These are phyloP conservation scores for Fopius arisanus DNA, from an alignment of 1,140 invertebrate species.

Conservation along the genomic window DNA sequence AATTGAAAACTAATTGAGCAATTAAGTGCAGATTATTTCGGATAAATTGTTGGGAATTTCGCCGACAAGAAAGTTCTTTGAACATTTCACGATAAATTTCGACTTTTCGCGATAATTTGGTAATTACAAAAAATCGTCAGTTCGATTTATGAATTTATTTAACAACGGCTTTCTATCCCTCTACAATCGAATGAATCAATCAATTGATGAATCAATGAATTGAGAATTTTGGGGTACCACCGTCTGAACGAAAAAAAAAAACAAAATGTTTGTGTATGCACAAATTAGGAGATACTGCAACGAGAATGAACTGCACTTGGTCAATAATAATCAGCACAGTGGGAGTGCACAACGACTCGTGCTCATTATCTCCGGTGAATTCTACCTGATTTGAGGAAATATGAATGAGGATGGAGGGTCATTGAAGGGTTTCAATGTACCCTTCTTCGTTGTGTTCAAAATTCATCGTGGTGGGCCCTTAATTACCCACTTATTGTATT, in stretches of 20 bases:
- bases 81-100: no score
- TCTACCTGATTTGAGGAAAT: not conserved
- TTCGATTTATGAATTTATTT: not conserved
- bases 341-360: slow-evolving; percentile 25
- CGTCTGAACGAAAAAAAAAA: slow-evolving; percentile 20
- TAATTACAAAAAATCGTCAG: not conserved
- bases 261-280: slow-evolving; percentile 49
- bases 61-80: no score
- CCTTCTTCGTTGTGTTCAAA: not conserved
- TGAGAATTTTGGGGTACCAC: slow-evolving; percentile 22
- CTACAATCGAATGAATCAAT: not conserved
- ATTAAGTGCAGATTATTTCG: no score
- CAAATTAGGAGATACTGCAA: slow-evolving; percentile 57
- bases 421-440: no score
- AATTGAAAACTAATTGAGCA: not conserved
- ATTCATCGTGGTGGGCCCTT: not conserved
- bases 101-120: no score
- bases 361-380: not conserved
- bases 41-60: no score
- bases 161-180: no score
- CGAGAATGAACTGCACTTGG: slow-evolving; percentile 50
- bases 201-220: not conserved
- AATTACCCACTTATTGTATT: not conserved
- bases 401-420: not conserved
- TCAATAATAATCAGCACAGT: slow-evolving; percentile 23